phyloP scores from a whole-genome alignment of 2,888 invertebrate genomes.

The Lacanobia oleracea region DNA sequence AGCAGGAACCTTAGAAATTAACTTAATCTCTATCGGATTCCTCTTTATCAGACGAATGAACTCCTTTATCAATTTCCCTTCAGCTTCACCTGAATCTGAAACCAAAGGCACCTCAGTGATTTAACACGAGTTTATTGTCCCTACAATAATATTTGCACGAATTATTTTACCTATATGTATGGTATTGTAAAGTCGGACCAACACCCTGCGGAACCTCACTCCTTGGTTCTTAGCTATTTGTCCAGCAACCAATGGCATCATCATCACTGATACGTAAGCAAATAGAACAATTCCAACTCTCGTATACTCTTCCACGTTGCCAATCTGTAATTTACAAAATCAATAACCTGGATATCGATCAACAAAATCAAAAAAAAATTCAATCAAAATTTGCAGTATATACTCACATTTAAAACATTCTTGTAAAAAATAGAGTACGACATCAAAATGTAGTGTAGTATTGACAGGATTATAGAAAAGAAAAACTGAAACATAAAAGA shows the following conservation, averaged over 20 bases:
- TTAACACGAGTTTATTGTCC: too few species aligned
- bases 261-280: conserved; percentile 16
- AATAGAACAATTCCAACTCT: conserved; percentile 12
- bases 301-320: conserved; percentile 5
- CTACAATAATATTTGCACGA: neutral
- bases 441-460: conserved; percentile 12
- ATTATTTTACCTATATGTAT: conserved; percentile 15
- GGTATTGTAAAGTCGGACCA: conserved; percentile 19
- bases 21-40: neutral
- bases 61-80: conserved; percentile 9
- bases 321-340: conserved; percentile 30
- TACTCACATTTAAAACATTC: conserved; percentile 5
- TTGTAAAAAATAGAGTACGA: conserved; percentile 9
- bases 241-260: conserved; percentile 34
- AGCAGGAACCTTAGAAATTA: conserved; percentile 8
- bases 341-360: too few species aligned
- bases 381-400: neutral
- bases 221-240: conserved; percentile 27
- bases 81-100: conserved; percentile 7
- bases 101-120: neutral
- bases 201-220: conserved; percentile 11
- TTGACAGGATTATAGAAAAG: conserved; percentile 6
- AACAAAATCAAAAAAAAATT: too few species aligned
- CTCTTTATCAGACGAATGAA: conserved; percentile 13
- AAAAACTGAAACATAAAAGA: conserved; percentile 16